Evolutionary conservation across 2,888 invertebrate genomes (phyloP).

Genomic region (Odontocerum albicorne): DNA sequence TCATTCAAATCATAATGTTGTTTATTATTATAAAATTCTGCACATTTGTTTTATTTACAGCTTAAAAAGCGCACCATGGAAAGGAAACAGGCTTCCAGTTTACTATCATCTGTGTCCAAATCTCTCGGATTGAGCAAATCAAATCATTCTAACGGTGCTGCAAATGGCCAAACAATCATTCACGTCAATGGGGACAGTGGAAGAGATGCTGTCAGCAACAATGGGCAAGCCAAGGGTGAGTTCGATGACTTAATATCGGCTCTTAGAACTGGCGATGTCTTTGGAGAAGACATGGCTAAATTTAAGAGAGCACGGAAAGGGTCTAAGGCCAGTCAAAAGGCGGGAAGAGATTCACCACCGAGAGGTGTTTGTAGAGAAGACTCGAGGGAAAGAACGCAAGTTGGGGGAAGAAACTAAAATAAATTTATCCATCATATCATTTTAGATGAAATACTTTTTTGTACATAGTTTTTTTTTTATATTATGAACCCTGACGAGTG

Average conservation of each 20-base stretch:
- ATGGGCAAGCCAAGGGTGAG: slow-evolving; percentile 76
- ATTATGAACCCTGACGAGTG: too few relatives aligned
- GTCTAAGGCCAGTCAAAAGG: slow-evolving; percentile 49
- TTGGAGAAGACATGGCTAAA: slow-evolving; percentile 94
- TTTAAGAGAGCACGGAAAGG: slow-evolving; percentile 61
- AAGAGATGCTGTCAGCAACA: slow-evolving; percentile 47
- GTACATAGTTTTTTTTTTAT: slow-evolving; percentile 3
- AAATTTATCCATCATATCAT: slow-evolving; percentile 2
- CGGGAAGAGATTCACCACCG: slow-evolving; percentile 53
- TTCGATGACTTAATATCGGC: slow-evolving; percentile 97
- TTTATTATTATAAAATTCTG: neutral
- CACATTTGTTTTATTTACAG: slow-evolving; percentile 43
- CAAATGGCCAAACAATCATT: slow-evolving; percentile 38
- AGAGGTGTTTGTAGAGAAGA: slow-evolving; percentile 51
- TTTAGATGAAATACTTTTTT: neutral
- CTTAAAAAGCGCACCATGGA: slow-evolving; percentile 86
- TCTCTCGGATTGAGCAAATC: slow-evolving; percentile 65
- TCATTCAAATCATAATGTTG: neutral
- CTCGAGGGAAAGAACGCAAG: slow-evolving; percentile 47
- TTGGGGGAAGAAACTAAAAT: slow-evolving; percentile 34
- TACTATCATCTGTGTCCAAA: slow-evolving; percentile 73
- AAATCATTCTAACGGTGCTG: slow-evolving; percentile 61
- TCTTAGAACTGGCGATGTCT: slow-evolving; percentile 90
- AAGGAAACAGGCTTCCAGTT: slow-evolving; percentile 79
- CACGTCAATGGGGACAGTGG: slow-evolving; percentile 40